These are phyloP conservation scores for Lota lota DNA, from an alignment of 2,113 vertebrate genomes.

Conservation along the genomic window DNA sequence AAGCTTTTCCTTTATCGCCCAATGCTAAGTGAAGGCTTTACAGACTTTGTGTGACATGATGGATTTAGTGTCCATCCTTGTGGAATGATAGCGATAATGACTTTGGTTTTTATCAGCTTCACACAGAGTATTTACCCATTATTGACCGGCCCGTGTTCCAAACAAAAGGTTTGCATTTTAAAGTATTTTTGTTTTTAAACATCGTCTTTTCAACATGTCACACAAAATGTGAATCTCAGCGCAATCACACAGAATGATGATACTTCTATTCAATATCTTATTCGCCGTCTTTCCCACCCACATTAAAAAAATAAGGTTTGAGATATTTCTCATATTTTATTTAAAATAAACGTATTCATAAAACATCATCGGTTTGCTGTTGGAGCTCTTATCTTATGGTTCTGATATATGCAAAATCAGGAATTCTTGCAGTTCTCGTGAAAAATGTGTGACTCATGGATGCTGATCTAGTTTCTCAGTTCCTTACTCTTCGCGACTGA, in stretches of 20 bases:
- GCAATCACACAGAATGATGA: no score
- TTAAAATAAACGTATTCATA: no score
- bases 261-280: no score
- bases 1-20: no score
- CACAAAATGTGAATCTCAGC: no score
- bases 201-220: no score
- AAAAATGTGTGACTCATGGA: neutral
- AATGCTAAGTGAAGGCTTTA: neutral
- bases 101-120: slow-evolving; percentile 35
- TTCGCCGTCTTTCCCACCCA: no score
- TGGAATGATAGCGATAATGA: slow-evolving; percentile 6
- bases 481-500: slow-evolving; percentile 44
- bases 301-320: no score
- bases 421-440: neutral
- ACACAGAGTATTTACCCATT: slow-evolving; percentile 23
- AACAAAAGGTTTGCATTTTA: slow-evolving; percentile 45
- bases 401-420: no score
- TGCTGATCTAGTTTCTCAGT: slow-evolving; percentile 46
- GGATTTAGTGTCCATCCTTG: slow-evolving; percentile 7
- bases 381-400: no score
- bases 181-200: slow-evolving; percentile 44
- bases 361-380: no score
- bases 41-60: slow-evolving; percentile 23
- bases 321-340: no score
- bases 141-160: slow-evolving; percentile 18